These are phyloP conservation scores for Anabas testudineus DNA, from an alignment of 2,797 vertebrate genomes.

Conservation along the genomic window DNA sequence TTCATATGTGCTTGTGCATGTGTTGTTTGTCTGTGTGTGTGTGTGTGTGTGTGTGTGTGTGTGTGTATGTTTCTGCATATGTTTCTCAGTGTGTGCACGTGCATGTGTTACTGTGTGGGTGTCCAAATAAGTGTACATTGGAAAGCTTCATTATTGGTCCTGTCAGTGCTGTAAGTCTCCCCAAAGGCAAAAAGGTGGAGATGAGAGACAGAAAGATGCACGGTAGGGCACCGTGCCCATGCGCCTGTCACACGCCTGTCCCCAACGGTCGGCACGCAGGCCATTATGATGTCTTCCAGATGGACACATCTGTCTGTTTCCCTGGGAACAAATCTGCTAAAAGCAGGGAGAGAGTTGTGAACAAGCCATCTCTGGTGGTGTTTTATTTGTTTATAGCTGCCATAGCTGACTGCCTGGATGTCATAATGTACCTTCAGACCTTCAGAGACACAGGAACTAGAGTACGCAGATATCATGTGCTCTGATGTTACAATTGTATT, in stretches of 20 bases:
- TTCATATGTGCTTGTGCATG: conserved; percentile 34
- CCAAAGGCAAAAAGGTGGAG: conserved; percentile 75
- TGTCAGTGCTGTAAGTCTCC: conserved; percentile 76
- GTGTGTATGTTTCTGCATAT: not conserved
- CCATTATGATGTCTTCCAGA: conserved; percentile 80
- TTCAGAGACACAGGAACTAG: conserved; percentile 27
- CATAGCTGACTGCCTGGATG: conserved; percentile 14
- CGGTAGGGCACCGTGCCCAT: conserved; percentile 56
- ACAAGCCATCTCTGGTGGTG: conserved; percentile 44
- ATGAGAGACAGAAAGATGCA: conserved; percentile 73
- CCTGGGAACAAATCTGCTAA: conserved; percentile 70
- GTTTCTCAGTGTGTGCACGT: conserved; percentile 22
- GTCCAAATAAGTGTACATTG: conserved; percentile 67
- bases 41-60: conserved; percentile 26
- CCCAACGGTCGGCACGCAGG: conserved; percentile 66
- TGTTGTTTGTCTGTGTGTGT: conserved; percentile 37
- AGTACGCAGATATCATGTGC: conserved; percentile 54
- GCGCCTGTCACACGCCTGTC: conserved; percentile 75
- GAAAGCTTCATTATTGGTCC: conserved; percentile 81
- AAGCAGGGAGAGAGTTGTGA: conserved; percentile 52
- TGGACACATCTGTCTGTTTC: conserved; percentile 80
- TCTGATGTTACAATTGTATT: conserved; percentile 57
- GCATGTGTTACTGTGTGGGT: conserved; percentile 20
- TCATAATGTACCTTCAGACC: conserved; percentile 45
- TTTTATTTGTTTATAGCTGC: conserved; percentile 69